Evolutionary conservation across 2,113 vertebrate species (phyloP), one percentile per base, ranked within the genome.

Genomic region (Albula goreensis): DNA sequence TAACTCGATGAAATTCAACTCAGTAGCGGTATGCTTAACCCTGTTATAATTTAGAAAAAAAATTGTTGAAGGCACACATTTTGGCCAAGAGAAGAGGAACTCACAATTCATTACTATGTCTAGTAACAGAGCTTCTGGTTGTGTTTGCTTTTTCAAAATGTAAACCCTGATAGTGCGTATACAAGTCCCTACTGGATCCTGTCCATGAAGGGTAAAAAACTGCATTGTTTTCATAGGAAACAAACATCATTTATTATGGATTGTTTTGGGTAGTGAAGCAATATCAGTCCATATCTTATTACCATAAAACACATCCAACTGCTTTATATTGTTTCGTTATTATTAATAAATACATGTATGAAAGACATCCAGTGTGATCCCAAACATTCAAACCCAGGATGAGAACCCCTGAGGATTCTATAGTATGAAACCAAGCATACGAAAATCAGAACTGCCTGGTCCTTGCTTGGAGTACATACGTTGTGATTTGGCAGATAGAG

Each of bases 101-200:
- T 74, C 13, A 41, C 17, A 79, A 53, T 41, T 85, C 31, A 41
- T 57, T 25, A 49, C 78, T n/a, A 31, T 41, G 74, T n/a, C 52
- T 52, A 15, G 53, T 85, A 52, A 78, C 31, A 85, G 51, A 50
- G 74, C 74, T 6, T 79, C 9, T 51, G 53, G 74, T 52, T 84
- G 83, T 78, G 74, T 79, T 79, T 52, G 50, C 22, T 78, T 78
- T 41, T 57, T 7, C 50, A 53, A 41, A 41, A 41, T 41, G 48
- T 78, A 78, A 85, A 85, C 70, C 83, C 83, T 85, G 83, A 78
- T 78, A 25, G 52, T 50, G 48, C 50, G n/a, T 79, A 7, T 79
- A 5, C 13, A 60, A 48, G 41, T 49, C 77, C 78, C 84, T 49
- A n/a, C 56, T 31, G 9, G 50, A 49, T 78, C 13, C 52, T 56